These are phyloP conservation scores for Epinephelus coioides DNA, from an alignment of 2,797 vertebrate genomes.

Conservation along the genomic window DNA sequence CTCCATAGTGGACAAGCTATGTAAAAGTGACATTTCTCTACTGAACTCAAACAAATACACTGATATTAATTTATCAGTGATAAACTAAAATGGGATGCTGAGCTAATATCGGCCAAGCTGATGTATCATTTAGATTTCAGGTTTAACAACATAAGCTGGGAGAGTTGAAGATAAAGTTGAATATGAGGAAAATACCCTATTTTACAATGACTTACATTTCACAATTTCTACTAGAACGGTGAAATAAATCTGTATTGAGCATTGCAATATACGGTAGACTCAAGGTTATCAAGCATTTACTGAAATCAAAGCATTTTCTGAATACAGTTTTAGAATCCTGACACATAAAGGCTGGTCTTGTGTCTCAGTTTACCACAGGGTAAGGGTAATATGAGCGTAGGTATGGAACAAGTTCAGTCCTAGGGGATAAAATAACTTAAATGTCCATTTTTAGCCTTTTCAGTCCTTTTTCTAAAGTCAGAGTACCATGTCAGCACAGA, in stretches of 20 bases:
- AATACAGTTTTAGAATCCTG: not conserved
- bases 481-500: conserved; percentile 1
- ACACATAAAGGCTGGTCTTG: not conserved
- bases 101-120: not conserved
- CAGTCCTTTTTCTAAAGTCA: conserved; percentile 1
- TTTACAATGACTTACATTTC: not conserved
- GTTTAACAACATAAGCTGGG: not conserved
- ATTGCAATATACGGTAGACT: not conserved
- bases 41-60: not conserved
- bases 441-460: not conserved
- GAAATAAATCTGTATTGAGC: not conserved
- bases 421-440: not conserved
- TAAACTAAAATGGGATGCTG: not conserved
- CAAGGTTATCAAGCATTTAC: not conserved
- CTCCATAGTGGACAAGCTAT: too few species aligned
- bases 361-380: conserved; percentile 24
- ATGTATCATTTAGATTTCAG: not conserved
- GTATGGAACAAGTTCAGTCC: conserved; percentile 3
- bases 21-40: not conserved
- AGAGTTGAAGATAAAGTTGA: not conserved
- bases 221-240: not conserved
- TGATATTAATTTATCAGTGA: not conserved
- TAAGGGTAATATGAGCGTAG: conserved; percentile 20
- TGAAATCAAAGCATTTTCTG: not conserved
- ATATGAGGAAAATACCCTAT: not conserved